These are phyloP conservation scores for Heteromormyrus szaboi DNA, from an alignment of 2,797 vertebrate species.

Conservation along the genomic window DNA sequence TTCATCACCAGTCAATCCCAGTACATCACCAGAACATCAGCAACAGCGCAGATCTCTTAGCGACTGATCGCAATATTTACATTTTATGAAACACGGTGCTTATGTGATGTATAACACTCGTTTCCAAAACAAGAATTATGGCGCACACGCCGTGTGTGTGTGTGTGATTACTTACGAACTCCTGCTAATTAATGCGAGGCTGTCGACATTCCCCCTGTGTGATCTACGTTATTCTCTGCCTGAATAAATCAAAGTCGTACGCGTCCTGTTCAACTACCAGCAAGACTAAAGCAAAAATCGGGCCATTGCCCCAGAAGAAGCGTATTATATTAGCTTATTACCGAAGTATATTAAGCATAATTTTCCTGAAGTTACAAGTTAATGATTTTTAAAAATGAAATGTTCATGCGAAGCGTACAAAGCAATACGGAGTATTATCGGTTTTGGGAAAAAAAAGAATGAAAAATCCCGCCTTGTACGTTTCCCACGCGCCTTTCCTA, in stretches of 20 bases:
- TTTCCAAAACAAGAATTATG: neutral
- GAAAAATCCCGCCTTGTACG: constrained; percentile 30
- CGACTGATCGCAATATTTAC: neutral
- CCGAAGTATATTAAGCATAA: constrained; percentile 45
- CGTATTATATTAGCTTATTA: constrained; percentile 5
- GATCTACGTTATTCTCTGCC: neutral
- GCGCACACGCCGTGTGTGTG: neutral
- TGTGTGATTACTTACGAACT: neutral
- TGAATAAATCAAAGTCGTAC: neutral
- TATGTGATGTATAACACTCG: neutral
- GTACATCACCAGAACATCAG: neutral
- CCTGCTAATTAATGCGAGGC: neutral
- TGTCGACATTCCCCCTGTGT: neutral
- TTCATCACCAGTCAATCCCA: neutral
- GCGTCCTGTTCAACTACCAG: neutral
- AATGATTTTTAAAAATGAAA: constrained; percentile 15
- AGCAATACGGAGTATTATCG: constrained; percentile 28
- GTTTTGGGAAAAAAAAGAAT: constrained; percentile 15
- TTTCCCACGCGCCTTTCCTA: constrained; percentile 48
- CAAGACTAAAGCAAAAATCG: neutral
- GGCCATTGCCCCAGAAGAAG: neutral
- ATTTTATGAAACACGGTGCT: neutral
- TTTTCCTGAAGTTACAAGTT: constrained; percentile 44
- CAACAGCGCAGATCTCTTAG: neutral
- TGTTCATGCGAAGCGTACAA: constrained; percentile 41